phyloP scores from a whole-genome alignment of 2,888 invertebrate species.

The Rotaria sp. region DNA sequence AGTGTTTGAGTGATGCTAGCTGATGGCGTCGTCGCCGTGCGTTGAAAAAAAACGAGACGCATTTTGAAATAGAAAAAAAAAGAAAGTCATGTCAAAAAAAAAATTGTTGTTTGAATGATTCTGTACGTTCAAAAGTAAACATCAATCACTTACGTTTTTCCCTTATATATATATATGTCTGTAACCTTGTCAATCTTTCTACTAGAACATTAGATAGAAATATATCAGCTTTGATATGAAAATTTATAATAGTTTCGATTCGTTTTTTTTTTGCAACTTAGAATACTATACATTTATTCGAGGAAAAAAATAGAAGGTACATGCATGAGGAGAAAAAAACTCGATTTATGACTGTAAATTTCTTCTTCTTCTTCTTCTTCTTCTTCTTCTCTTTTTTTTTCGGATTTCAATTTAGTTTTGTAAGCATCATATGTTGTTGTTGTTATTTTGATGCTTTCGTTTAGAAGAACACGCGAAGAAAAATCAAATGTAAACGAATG shows the following conservation, averaged over 20 bases:
- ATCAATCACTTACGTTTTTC: neutral
- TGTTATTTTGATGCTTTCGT: neutral
- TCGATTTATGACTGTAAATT: too few relatives aligned
- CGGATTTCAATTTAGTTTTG: too few relatives aligned
- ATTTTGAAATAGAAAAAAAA: neutral
- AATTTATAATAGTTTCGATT: too few relatives aligned
- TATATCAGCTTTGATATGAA: too few relatives aligned
- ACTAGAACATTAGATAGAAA: too few relatives aligned
- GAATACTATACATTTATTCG: too few relatives aligned
- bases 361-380: neutral
- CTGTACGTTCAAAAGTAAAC: slow-evolving; percentile 7
- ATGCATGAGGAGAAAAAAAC: too few relatives aligned
- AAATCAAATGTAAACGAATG: neutral
- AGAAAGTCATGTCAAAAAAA: neutral
- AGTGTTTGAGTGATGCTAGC: neutral
- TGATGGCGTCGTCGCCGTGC: neutral
- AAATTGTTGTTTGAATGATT: neutral
- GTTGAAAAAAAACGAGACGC: neutral
- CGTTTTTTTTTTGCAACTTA: too few relatives aligned
- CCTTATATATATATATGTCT: neutral
- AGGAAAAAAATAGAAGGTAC: too few relatives aligned
- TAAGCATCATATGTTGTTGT: neutral
- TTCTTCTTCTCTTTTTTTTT: neutral
- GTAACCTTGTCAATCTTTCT: too few relatives aligned
- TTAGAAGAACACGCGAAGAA: neutral